Evolutionary conservation across 2,113 vertebrate genomes (phyloP).

Genomic region (Lagopus muta): DNA sequence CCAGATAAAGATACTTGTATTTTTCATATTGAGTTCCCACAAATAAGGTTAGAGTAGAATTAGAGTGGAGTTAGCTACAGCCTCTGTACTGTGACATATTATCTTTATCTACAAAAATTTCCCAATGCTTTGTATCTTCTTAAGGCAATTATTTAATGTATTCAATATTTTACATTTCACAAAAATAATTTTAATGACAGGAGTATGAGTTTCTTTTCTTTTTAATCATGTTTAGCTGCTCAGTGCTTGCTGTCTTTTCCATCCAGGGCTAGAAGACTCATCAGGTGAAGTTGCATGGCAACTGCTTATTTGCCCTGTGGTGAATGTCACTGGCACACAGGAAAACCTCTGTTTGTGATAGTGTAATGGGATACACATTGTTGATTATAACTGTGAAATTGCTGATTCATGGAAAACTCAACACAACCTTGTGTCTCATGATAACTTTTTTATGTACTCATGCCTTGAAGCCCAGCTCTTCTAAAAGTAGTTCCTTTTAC

Average conservation of each 20-base stretch:
- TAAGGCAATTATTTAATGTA: background rate
- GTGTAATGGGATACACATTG: background rate
- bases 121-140: background rate
- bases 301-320: background rate
- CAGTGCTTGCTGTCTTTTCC: background rate
- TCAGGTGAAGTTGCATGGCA: background rate
- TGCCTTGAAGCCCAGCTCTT: background rate
- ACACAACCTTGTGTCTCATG: background rate
- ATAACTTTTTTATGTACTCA: background rate
- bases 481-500: background rate
- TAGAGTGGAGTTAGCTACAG: background rate
- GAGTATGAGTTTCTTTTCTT: background rate
- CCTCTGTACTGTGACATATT: background rate
- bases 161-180: background rate
- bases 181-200: background rate
- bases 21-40: background rate
- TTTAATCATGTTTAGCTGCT: background rate
- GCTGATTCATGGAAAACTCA: background rate
- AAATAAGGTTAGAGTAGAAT: background rate
- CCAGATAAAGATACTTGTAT: background rate
- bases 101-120: background rate
- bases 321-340: background rate
- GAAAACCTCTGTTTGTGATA: background rate
- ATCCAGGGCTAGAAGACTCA: background rate
- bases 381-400: background rate